Conservation (phyloP, 2,888 invertebrate genomes). For the Hypercompe scribonia region DNA sequence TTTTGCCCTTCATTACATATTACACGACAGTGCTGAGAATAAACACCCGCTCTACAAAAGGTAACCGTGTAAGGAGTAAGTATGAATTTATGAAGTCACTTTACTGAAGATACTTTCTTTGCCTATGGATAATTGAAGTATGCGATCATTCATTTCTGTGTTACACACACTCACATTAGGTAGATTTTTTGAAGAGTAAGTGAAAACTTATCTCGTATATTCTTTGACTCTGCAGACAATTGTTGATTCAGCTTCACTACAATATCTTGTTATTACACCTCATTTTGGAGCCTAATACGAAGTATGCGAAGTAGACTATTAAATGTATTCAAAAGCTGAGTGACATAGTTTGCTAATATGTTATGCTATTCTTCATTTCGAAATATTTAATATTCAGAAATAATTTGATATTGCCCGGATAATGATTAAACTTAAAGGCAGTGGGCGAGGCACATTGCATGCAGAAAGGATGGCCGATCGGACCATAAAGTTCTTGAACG, state of each 20-base stretch:
- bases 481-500: no score
- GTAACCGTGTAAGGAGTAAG: background rate
- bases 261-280: background rate
- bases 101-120: background rate
- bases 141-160: background rate
- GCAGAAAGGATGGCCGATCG: no score
- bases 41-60: constrained; percentile 9
- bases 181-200: background rate
- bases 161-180: no score
- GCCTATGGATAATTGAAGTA: background rate
- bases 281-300: background rate
- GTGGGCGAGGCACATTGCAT: no score
- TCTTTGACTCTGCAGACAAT: background rate
- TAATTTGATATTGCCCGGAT: no score
- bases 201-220: background rate
- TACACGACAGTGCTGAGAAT: constrained; percentile 33
- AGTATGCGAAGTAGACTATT: no score
- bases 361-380: no score
- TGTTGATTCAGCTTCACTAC: background rate
- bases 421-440: background rate
- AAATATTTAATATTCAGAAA: no score
- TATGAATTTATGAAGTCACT: background rate
- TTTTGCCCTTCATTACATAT: constrained; percentile 45
- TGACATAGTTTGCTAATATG: background rate
- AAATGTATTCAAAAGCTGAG: background rate